Conservation (phyloP, 2,797 vertebrate species). For the Acrossocheilus fasciatus region DNA sequence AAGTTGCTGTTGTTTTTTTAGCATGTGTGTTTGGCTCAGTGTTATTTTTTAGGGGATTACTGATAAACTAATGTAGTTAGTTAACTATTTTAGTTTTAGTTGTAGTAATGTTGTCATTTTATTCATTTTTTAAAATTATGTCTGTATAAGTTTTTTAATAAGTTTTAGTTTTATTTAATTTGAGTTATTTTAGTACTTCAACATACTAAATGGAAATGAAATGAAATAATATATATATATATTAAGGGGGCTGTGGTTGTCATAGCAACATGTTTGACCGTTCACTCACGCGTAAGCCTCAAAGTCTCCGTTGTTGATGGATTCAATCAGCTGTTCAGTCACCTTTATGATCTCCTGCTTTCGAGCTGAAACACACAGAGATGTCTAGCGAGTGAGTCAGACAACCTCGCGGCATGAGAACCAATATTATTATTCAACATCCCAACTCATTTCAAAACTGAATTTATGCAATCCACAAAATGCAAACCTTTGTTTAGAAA, state of each 20-base stretch:
- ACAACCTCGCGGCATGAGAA: background rate
- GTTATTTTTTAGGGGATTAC: too few relatives aligned
- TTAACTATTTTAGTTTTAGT: too few relatives aligned
- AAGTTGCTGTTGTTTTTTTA: too few relatives aligned
- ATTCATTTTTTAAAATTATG: too few relatives aligned
- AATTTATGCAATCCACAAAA: constrained; percentile 22
- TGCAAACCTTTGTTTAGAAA: constrained; percentile 38
- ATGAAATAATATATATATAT: too few relatives aligned
- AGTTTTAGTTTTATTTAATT: too few relatives aligned
- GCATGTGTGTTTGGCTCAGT: too few relatives aligned
- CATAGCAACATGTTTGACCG: constrained; percentile 18
- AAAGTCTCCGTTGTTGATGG: constrained; percentile 95
- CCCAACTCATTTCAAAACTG: constrained; percentile 17
- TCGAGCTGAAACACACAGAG: constrained; percentile 69
- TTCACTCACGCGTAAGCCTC: constrained; percentile 91
- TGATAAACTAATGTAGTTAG: too few relatives aligned
- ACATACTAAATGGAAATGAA: too few relatives aligned
- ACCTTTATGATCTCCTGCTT: constrained; percentile 89
- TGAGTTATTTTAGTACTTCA: too few relatives aligned
- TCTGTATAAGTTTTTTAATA: too few relatives aligned
- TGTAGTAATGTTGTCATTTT: too few relatives aligned
- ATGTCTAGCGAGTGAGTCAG: background rate
- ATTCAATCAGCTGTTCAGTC: constrained; percentile 88
- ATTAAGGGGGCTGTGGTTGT: background rate
- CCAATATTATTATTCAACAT: background rate